Base-by-base conservation (phyloP, 2,113 vertebrate genomes). In the Lampris incognitus region DNA sequence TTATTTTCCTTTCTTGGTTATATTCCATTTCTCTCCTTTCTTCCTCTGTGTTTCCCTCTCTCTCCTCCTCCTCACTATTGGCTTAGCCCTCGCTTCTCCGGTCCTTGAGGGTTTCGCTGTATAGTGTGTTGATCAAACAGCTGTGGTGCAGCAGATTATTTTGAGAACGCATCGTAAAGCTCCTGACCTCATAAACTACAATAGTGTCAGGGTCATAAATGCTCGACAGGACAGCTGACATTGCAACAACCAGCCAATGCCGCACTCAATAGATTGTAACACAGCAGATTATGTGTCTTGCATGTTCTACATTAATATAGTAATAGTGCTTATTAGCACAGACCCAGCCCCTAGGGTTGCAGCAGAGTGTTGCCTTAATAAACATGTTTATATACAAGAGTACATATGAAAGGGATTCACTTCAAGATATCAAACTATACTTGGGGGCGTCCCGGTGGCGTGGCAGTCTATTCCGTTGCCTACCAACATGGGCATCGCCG, bases 101-200 rank as follows among this genome's bases (percentile, higher is more conserved):
- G 55, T 64, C 52, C 55, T 10, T 9, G 51, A 55, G 50, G 54
- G 74, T n/a, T 3, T n/a, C 37, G 39, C 56, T 40, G 65, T 44
- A 42, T 44, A 9, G 86, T 24, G 11, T 61, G 80, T 81, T 84
- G 83, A 88, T 92, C 84, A 91, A 83, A 85, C 88, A 82, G 82
- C 81, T 87, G 87, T n/a, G 72, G 60, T 73, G 82, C 55, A 5
- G 72, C 76, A 79, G 85, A 91, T 88, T 91, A 85, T 89, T 88
- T 87, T 85, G 76, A 83, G 85, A 86, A 86, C 81, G 76, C 52
- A 72, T 69, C 83, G 91, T 91, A 88, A 91, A 90, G 87, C 83
- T 76, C 72, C 78, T 86, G 85, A 89, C 84, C 91, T 91, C 88
- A 85, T 90, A 91, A 91, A 90, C 81, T 80, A 85, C 89, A 91